Base-by-base conservation (phyloP, 2,888 invertebrate genomes). In the Cantharis rustica region DNA sequence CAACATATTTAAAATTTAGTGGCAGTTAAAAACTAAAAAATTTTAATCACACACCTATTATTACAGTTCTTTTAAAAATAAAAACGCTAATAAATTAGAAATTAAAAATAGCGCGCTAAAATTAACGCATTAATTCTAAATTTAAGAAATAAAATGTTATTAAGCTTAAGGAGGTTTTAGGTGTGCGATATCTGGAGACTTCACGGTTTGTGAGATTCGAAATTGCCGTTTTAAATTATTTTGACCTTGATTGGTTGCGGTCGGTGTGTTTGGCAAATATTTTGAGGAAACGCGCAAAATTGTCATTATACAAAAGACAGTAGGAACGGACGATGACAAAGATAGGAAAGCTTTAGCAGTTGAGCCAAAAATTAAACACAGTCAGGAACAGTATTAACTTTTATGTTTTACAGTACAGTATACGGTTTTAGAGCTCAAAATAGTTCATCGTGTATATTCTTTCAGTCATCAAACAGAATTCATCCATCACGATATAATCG, bases 331-430 rank as follows among this genome's bases (percentile, higher is more conserved):
- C 69, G 27, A 31, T 47, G 73, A 76, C 76, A 76, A 73, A 72
- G 77, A 75, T 69, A 73, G 77, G 73, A 64, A 78, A 75, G 68
- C 71, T 70, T 70, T 73, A 78, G 78, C 77, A 76, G 72, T 76
- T 68, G 77, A 74, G 76, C 80, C 75, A 77, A 80, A 79, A 78
- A 75, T 72, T 75, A 71, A 69, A 69, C 75, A 64, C 74, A 77
- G 75, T 77, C 66, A 77, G 76, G 75, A 79, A 84, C 85, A 85
- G 85, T 85, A 82, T 83, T 84, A 84, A 84, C 82, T 84, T 84
- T 85, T 85, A 84, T 84, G 85, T 84, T 83, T 80, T 79, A 80
- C 82, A 77, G 83, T 81, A 80, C 83, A 82, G 76, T 76, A 73
- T 78, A 78, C 77, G 76, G 76, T 80, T 79, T 76, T 69, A 77